These are phyloP conservation scores for Harpalus rubripes DNA, from an alignment of 2,888 invertebrate species.

Conservation along the genomic window DNA sequence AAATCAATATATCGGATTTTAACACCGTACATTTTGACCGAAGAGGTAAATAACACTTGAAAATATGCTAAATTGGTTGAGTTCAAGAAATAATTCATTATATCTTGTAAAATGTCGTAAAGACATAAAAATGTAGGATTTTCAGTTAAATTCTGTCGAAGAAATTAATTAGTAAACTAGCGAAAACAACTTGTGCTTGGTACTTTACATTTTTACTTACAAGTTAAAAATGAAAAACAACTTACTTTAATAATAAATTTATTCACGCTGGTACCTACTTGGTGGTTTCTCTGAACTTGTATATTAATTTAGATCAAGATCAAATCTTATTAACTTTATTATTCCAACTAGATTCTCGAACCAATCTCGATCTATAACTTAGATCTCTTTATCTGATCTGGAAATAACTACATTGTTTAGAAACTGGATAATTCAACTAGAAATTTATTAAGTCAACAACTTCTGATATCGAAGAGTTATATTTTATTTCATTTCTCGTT, in stretches of 20 bases:
- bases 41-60: background rate
- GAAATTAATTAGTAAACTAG: slow-evolving; percentile 24
- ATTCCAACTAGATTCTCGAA: slow-evolving; percentile 27
- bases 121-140: slow-evolving; percentile 7
- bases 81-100: slow-evolving; percentile 8
- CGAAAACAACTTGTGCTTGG: background rate
- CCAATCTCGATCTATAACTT: slow-evolving; percentile 35
- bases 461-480: background rate
- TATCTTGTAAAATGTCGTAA: slow-evolving; percentile 16
- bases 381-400: slow-evolving; percentile 37
- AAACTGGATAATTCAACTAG: slow-evolving; percentile 12
- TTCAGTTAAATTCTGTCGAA: slow-evolving; percentile 7
- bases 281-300: background rate
- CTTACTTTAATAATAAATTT: slow-evolving; percentile 28
- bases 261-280: background rate
- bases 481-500: slow-evolving; percentile 5
- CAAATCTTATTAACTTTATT: slow-evolving; percentile 47
- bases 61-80: background rate
- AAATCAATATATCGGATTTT: slow-evolving; percentile 18
- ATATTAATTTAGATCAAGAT: slow-evolving; percentile 44
- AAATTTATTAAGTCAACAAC: slow-evolving; percentile 21
- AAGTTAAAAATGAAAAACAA: background rate
- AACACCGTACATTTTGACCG: background rate
- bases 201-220: slow-evolving; percentile 8
- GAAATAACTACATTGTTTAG: slow-evolving; percentile 48